Conservation (phyloP, 2,888 invertebrate genomes). For the Brachypalpus laphriformis region DNA sequence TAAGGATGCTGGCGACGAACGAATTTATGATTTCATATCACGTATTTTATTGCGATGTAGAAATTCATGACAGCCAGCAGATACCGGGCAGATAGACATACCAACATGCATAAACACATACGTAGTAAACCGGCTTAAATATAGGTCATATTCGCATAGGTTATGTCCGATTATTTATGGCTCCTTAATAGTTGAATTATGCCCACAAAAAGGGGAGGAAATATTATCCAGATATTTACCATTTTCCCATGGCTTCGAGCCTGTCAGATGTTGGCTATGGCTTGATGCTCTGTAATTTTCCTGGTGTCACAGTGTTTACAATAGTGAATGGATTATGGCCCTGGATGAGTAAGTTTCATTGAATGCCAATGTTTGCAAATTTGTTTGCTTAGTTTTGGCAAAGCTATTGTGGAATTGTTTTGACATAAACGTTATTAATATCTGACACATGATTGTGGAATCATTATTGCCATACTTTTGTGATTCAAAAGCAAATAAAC, state of each 20-base stretch:
- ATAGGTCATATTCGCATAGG: constrained; percentile 60
- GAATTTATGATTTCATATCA: constrained; percentile 72
- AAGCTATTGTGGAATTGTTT: constrained; percentile 10
- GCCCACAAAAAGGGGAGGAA: constrained; percentile 37
- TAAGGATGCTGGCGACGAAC: constrained; percentile 31
- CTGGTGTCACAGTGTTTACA: constrained; percentile 32
- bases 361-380: constrained; percentile 1
- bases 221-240: constrained; percentile 18
- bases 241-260: neutral
- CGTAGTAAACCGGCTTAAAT: constrained; percentile 11
- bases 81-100: constrained; percentile 38
- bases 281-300: constrained; percentile 23
- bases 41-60: constrained; percentile 74
- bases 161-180: constrained; percentile 63
- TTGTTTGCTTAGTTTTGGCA: constrained; percentile 17
- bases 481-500: neutral
- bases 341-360: constrained; percentile 13
- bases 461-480: neutral
- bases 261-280: constrained; percentile 14
- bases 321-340: neutral
- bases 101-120: constrained; percentile 11
- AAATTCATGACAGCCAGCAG: constrained; percentile 71
- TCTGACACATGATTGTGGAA: neutral
- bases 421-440: constrained; percentile 3
- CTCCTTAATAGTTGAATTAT: constrained; percentile 69